Base-by-base conservation (phyloP, 2,113 vertebrate species). In the Lonchura striata region DNA sequence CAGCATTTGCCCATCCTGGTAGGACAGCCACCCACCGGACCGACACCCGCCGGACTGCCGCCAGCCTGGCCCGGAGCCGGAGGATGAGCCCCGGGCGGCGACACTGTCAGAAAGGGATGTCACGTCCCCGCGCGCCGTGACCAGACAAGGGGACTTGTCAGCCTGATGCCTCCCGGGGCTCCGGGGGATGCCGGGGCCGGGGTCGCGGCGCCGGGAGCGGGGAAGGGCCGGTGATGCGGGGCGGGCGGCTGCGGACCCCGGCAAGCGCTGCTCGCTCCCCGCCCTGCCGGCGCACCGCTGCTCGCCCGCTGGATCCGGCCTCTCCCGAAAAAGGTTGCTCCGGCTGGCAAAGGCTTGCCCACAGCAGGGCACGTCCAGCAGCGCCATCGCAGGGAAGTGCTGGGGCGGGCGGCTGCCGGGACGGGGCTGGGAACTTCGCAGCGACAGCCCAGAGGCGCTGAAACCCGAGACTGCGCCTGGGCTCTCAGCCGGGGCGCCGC, bases 1-100 rank as follows among this genome's bases (percentile, higher is more conserved):
- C 98, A 98, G 98, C 97, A 96, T 81, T 98, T 98, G 97, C 98
- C 98, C 99, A 99, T 99, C 95, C 95, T 86, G 97, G 94, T 94
- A 81, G 97, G 84, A 92, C 71, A 61, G 94, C 88, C 8, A 35
- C 60, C 85, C 39, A 17, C 75, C 74, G 74, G 63, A 81, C 63
- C 27, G 63, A 25, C 52, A 28, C 31, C 52, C 27, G 9, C 77
- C 71, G 70, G 39, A 64, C 39, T 25, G 80, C 64, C 42, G 11
- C 80, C 89, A 31, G 77, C n/a, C 54, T 37, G 47, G 23, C 90
- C 66, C 37, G 31, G 20, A 41, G 64, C 64, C 77, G 14, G 52
- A n/a, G 57, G 72, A n/a, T 16, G 80, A 78, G 65, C 81, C 68
- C 80, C 80, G 56, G 27, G 25, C 17, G 41, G 33, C 11, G 90